A percentile compares a stretch with the other conserved stretches of the same genome.
Evolutionary conservation across 2,797 vertebrate species (phyloP).

Genomic region (Phylloscopus collybita): DNA sequence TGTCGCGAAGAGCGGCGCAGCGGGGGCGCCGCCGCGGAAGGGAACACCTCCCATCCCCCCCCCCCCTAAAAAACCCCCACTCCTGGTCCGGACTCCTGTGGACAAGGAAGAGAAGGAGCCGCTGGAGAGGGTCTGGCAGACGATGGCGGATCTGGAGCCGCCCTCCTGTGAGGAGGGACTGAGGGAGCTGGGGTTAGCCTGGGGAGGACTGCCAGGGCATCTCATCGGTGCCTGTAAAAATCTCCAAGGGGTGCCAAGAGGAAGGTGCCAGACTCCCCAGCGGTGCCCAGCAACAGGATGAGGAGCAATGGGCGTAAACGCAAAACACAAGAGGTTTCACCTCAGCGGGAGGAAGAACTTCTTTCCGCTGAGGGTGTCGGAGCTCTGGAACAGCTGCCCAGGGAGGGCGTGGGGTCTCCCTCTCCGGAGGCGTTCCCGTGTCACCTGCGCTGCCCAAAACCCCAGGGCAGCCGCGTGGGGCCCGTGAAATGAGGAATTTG

Average conservation of each 20-base stretch:
- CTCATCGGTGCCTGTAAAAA: not conserved
- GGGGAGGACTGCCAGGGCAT: not conserved
- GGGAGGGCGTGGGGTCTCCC: too few relatives aligned
- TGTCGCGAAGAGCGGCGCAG: not conserved
- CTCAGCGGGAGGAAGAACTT: not conserved
- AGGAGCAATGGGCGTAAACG: not conserved
- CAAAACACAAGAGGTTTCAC: not conserved
- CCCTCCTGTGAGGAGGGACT: not conserved
- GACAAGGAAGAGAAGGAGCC: too few relatives aligned
- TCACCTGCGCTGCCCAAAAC: not conserved
- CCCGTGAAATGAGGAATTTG: not conserved
- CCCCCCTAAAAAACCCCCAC: not conserved
- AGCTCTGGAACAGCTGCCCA: not conserved
- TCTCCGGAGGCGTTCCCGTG: too few relatives aligned
- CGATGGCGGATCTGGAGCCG: not conserved
- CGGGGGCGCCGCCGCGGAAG: too few relatives aligned
- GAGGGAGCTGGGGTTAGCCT: not conserved
- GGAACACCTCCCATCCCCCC: too few relatives aligned
- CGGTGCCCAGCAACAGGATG: not conserved
- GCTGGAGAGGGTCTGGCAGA: not conserved
- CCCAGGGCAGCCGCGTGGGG: not conserved
- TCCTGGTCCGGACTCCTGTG: not conserved
- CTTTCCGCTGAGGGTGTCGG: accelerated
- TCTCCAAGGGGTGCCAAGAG: not conserved
- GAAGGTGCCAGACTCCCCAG: not conserved